Conservation (phyloP, 2,113 vertebrate genomes). For the Daubentonia madagascariensis region DNA sequence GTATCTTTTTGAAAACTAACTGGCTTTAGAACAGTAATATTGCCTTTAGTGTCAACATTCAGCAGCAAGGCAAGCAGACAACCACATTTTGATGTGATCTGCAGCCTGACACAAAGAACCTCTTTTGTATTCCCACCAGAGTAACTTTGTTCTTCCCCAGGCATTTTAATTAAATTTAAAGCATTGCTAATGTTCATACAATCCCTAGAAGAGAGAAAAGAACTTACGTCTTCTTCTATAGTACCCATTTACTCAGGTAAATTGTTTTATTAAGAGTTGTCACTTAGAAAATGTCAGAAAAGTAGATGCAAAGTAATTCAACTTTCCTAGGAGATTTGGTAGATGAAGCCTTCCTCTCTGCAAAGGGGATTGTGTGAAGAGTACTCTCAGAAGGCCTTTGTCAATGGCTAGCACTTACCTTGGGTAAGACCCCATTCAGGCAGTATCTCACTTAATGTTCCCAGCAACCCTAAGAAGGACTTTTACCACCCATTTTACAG, state of each 20-base stretch:
- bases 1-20: not conserved
- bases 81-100: not conserved
- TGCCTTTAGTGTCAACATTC: not conserved
- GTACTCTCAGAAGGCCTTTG: not conserved
- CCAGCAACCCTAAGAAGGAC: not conserved
- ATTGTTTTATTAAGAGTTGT: not conserved
- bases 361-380: not conserved
- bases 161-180: slow-evolving; percentile 9
- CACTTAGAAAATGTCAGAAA: not conserved
- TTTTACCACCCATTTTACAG: not conserved
- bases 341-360: not conserved
- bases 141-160: not conserved
- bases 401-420: not conserved
- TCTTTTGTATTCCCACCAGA: not conserved
- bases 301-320: not conserved
- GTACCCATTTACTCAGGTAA: not conserved
- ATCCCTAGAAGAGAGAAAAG: not conserved
- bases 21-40: not conserved
- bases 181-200: not conserved
- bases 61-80: not conserved
- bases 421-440: not conserved
- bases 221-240: not conserved
- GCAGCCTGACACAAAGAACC: not conserved
- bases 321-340: not conserved
- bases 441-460: not conserved